Conservation (phyloP, 2,888 invertebrate species). For the Polylopha cassiicola region DNA sequence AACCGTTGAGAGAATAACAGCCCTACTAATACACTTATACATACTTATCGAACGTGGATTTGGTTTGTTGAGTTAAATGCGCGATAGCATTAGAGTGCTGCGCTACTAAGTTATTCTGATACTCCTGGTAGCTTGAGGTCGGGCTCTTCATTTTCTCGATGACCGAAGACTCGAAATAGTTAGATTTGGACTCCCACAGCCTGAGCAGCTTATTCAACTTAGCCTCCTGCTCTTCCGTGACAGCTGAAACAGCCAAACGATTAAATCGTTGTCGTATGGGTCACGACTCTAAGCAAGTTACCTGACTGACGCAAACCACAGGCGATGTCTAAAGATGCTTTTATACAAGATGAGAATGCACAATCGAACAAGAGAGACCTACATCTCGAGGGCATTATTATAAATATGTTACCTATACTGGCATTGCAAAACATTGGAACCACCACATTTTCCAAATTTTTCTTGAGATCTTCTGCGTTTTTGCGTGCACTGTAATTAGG, state of each 20-base stretch:
- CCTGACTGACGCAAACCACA: slow-evolving; percentile 68
- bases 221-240: slow-evolving; percentile 90
- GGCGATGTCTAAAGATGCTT: slow-evolving; percentile 62
- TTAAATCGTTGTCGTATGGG: slow-evolving; percentile 62
- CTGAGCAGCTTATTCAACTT: slow-evolving; percentile 95
- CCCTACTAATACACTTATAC: slow-evolving; percentile 30
- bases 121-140: slow-evolving; percentile 90
- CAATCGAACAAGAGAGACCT: slow-evolving; percentile 67
- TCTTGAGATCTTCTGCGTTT: slow-evolving; percentile 94
- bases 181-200: slow-evolving; percentile 97
- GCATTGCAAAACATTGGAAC: slow-evolving; percentile 99
- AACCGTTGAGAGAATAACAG: slow-evolving; percentile 6
- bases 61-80: slow-evolving; percentile 86
- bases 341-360: slow-evolving; percentile 63
- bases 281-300: slow-evolving; percentile 63
- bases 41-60: slow-evolving; percentile 87
- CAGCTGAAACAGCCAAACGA: slow-evolving; percentile 78
- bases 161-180: slow-evolving; percentile 89
- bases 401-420: slow-evolving; percentile 82
- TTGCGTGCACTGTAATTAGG: slow-evolving; percentile 92
- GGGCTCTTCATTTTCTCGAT: slow-evolving; percentile 93
- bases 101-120: slow-evolving; percentile 89
- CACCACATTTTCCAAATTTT: slow-evolving; percentile 95
- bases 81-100: slow-evolving; percentile 87
- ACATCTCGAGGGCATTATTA: slow-evolving; percentile 74